These are phyloP conservation scores for Galaxea fascicularis DNA, from an alignment of 92 coral and sea anemone species.

Conservation along the genomic window DNA sequence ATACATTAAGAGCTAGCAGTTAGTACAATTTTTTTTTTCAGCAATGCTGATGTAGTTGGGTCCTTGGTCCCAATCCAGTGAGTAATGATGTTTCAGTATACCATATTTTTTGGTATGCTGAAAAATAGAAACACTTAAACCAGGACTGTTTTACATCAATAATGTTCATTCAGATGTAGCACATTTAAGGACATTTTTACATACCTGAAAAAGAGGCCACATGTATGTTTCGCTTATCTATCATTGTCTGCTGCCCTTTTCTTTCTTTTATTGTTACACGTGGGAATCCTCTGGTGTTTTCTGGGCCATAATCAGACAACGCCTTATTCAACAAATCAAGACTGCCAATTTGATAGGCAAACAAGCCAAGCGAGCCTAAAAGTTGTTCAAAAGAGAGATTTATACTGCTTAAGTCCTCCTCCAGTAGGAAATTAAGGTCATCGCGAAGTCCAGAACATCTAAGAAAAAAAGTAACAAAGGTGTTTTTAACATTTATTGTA, in stretches of 20 bases:
- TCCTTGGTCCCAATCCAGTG: no score
- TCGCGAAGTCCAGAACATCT: conserved; percentile 49
- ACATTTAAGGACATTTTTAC: no score
- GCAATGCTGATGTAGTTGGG: no score
- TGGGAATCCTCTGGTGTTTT: conserved; percentile 41
- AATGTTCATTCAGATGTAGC: no score
- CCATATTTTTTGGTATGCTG: no score
- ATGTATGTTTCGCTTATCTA: conserved; percentile 50
- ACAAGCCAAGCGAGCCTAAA: conserved; percentile 53
- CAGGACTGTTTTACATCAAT: no score
- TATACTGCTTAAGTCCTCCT: conserved; percentile 44
- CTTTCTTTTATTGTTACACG: conserved; percentile 56
- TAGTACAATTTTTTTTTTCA: no score
- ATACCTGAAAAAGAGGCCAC: conserved; percentile 60
- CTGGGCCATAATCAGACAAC: conserved; percentile 59
- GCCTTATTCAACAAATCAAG: conserved; percentile 48
- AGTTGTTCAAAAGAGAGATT: conserved; percentile 40
- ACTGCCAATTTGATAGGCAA: conserved; percentile 54
- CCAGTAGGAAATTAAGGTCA: conserved; percentile 55
- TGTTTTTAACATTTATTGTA: no score
- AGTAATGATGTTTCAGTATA: no score
- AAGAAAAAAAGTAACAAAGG: background rate
- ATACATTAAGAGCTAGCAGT: no score
- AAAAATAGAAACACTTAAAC: no score
- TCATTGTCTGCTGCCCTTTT: conserved; percentile 46